These are phyloP conservation scores for Notothenia coriiceps DNA, from an alignment of 2,113 vertebrate species.

Conservation along the genomic window DNA sequence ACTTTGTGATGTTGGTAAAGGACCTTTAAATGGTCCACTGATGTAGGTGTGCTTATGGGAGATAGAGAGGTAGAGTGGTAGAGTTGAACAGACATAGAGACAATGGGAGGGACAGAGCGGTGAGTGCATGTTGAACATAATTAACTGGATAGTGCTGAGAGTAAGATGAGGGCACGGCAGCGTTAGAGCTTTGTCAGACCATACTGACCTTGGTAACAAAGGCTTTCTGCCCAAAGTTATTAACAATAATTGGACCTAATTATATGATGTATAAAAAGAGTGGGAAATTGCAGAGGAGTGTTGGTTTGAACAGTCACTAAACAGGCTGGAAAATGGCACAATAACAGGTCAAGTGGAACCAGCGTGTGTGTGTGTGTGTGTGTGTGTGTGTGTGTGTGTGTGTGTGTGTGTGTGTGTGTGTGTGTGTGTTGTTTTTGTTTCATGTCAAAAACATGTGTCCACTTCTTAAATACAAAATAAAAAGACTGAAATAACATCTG, in stretches of 20 bases:
- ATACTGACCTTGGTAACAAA: constrained; percentile 73
- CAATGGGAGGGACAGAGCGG: background rate
- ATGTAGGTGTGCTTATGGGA: constrained; percentile 20
- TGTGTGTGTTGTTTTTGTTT: background rate
- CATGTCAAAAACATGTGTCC: background rate
- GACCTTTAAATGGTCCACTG: constrained; percentile 11
- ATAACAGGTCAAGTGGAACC: constrained; percentile 60
- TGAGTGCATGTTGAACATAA: constrained; percentile 57
- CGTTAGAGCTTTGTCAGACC: constrained; percentile 72
- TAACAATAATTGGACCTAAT: constrained; percentile 76
- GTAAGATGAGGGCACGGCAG: constrained; percentile 50
- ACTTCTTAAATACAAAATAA: background rate
- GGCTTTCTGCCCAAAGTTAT: constrained; percentile 66
- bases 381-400: constrained; percentile 13
- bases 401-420: constrained; percentile 15
- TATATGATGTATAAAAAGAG: constrained; percentile 68
- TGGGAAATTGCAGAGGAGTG: constrained; percentile 60
- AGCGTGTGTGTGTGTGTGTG: constrained; percentile 12
- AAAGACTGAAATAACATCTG: background rate
- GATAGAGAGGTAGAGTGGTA: constrained; percentile 1
- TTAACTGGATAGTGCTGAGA: constrained; percentile 62
- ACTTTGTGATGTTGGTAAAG: constrained; percentile 13
- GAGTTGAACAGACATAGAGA: constrained; percentile 4
- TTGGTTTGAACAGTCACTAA: constrained; percentile 56
- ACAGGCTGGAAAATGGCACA: constrained; percentile 47